phyloP scores from a whole-genome alignment of 2,797 vertebrate genomes.

The Anguilla megastoma region DNA sequence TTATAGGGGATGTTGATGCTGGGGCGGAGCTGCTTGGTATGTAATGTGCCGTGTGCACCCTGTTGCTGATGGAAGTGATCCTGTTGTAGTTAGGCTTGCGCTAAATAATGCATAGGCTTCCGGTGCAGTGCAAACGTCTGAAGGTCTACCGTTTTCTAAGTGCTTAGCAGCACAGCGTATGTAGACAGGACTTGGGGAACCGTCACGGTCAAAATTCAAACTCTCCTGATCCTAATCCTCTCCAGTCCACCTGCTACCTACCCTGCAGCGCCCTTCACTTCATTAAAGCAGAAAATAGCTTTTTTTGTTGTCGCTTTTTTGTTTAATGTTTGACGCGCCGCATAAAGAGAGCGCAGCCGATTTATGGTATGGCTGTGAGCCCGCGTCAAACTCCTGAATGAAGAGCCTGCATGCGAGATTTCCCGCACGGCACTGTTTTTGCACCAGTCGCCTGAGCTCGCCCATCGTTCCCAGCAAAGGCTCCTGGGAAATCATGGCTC shows the following conservation, averaged over 20 bases:
- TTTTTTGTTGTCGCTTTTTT: not conserved
- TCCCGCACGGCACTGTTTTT: conserved; percentile 38
- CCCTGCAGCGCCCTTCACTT: not conserved
- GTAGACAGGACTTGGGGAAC: not conserved
- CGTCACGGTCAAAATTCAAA: not conserved
- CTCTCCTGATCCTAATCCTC: conserved; percentile 7
- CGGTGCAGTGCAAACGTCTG: not conserved
- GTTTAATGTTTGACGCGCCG: not conserved
- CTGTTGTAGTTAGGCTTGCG: not conserved
- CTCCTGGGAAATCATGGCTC: conserved; percentile 60
- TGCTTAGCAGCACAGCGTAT: not conserved
- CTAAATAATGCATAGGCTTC: not conserved
- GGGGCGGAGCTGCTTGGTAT: conserved; percentile 96
- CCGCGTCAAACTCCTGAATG: conserved; percentile 22
- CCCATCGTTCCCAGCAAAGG: conserved; percentile 51
- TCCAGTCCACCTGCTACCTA: not conserved
- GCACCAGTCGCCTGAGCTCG: conserved; percentile 29
- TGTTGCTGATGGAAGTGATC: not conserved
- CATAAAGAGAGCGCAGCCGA: not conserved
- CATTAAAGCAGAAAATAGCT: not conserved
- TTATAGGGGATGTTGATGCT: conserved; percentile 96
- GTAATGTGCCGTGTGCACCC: not conserved
- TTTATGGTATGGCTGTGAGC: not conserved
- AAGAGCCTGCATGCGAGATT: not conserved
- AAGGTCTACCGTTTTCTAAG: not conserved